phyloP scores from a whole-genome alignment of 2,797 vertebrate species.

The Hoplostethus atlanticus region DNA sequence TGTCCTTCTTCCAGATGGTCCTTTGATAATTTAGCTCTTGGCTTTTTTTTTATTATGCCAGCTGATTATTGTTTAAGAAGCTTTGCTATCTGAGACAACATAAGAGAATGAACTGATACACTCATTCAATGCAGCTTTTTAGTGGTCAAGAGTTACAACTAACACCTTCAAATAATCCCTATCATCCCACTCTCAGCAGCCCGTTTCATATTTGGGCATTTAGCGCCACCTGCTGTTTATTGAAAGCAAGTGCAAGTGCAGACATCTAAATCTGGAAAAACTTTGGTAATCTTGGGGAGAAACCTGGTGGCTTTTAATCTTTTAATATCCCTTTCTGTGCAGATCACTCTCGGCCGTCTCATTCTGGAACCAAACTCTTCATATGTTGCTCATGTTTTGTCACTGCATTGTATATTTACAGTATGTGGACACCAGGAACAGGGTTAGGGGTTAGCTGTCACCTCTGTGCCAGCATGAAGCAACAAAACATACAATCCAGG shows the following conservation, averaged over 20 bases:
- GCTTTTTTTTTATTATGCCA: neutral
- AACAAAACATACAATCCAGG: too few species aligned
- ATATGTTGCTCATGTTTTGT: too few species aligned
- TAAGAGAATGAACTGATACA: neutral
- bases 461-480: too few species aligned
- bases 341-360: too few species aligned
- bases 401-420: too few species aligned
- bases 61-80: neutral
- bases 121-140: constrained; percentile 16
- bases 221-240: constrained; percentile 64
- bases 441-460: too few species aligned
- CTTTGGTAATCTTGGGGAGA: neutral
- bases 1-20: neutral
- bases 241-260: constrained; percentile 14
- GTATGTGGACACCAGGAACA: too few species aligned
- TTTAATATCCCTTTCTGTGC: neutral
- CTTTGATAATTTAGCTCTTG: neutral
- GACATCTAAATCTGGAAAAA: neutral
- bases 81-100: neutral
- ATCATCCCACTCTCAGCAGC: neutral
- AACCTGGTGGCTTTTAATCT: neutral
- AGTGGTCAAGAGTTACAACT: neutral
- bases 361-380: too few species aligned
- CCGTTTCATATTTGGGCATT: neutral
- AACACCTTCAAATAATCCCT: neutral